A percentile compares a stretch with the other conserved stretches of the same genome.
These are phyloP conservation scores for Ectemnius continuus DNA, from an alignment of 2,888 invertebrate species.

Conservation along the genomic window DNA sequence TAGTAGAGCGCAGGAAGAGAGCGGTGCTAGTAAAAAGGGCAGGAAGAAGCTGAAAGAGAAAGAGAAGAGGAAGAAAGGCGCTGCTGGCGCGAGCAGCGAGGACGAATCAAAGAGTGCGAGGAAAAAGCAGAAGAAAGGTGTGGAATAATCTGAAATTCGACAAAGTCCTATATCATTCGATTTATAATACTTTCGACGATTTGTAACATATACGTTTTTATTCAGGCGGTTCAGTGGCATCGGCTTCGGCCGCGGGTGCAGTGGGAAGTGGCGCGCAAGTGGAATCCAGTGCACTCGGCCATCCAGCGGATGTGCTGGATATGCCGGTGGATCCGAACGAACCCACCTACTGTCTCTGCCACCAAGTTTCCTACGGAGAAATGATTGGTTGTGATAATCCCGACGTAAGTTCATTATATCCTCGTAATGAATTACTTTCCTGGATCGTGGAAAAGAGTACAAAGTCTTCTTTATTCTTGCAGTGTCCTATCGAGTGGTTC, in stretches of 20 bases:
- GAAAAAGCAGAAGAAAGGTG: slow-evolving; percentile 82
- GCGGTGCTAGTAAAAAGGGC: slow-evolving; percentile 84
- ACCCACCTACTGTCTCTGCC: slow-evolving; percentile 98
- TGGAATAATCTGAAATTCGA: slow-evolving; percentile 22
- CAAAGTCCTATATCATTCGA: slow-evolving; percentile 1
- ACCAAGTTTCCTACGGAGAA: slow-evolving; percentile 97
- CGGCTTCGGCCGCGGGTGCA: slow-evolving; percentile 71
- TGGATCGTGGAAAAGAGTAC: slow-evolving; percentile 19
- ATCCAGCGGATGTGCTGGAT: slow-evolving; percentile 93
- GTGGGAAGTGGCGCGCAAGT: slow-evolving; percentile 75
- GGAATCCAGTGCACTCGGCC: slow-evolving; percentile 80
- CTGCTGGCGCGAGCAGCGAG: slow-evolving; percentile 74
- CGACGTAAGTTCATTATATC: slow-evolving; percentile 81
- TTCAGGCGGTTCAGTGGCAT: slow-evolving; percentile 68
- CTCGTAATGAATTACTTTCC: not conserved
- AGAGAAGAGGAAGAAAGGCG: slow-evolving; percentile 81
- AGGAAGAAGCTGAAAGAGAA: slow-evolving; percentile 86
- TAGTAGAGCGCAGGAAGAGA: slow-evolving; percentile 84
- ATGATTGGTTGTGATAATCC: slow-evolving; percentile 98
- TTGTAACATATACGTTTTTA: not conserved
- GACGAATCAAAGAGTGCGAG: slow-evolving; percentile 77
- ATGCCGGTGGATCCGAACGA: slow-evolving; percentile 98
- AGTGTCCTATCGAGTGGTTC: slow-evolving; percentile 96
- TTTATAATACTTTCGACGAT: too few relatives aligned
- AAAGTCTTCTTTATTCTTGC: slow-evolving; percentile 63